phyloP scores from a whole-genome alignment of 2,888 invertebrate species.

The Deilephila elpenor region DNA sequence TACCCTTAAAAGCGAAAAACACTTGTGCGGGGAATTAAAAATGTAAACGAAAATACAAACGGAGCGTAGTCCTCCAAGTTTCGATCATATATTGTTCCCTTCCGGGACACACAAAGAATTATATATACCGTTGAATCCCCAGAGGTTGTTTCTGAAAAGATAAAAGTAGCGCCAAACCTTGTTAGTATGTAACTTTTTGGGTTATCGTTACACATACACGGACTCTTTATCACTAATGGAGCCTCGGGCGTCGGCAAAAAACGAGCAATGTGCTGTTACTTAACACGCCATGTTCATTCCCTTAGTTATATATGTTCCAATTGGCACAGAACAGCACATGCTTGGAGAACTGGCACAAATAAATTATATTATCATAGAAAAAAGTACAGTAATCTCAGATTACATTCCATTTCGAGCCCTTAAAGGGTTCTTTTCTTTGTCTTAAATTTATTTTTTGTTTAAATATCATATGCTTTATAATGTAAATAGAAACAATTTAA shows the following conservation, averaged over 20 bases:
- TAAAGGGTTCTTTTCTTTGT: no score
- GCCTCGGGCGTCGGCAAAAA: conserved; percentile 9
- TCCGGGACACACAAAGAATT: conserved; percentile 9
- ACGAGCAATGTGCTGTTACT: conserved; percentile 7
- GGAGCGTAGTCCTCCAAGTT: not conserved
- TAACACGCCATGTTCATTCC: conserved; percentile 1
- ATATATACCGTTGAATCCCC: conserved; percentile 1
- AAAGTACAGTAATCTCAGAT: no score
- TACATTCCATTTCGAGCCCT: no score
- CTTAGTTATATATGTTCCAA: not conserved
- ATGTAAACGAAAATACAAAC: not conserved
- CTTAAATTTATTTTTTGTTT: no score
- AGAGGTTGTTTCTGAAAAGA: conserved; percentile 12
- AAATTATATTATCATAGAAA: no score
- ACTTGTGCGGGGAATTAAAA: not conserved
- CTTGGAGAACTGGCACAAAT: not conserved
- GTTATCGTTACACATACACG: conserved; percentile 19
- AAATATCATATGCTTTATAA: no score
- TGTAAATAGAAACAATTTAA: no score
- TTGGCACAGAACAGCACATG: not conserved
- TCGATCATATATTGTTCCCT: conserved; percentile 2
- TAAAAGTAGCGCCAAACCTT: conserved; percentile 15
- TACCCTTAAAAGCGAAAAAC: not conserved
- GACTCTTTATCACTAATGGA: conserved; percentile 25
- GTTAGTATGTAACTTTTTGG: conserved; percentile 20